Base-by-base conservation (phyloP, 2,113 vertebrate genomes). In the Cheilinus undulatus region DNA sequence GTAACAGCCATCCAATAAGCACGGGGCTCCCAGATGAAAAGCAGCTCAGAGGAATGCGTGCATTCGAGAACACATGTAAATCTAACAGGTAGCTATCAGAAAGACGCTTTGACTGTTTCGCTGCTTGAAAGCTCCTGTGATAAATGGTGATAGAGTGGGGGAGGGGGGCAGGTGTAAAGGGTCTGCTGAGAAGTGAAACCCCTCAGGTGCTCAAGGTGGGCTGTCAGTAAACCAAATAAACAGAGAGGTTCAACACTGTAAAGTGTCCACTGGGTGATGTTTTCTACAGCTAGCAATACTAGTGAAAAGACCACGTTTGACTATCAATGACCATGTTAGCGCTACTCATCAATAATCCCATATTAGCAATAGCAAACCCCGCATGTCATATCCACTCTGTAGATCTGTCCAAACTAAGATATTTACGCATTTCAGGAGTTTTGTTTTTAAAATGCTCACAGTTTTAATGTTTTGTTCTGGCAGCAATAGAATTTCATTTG, bases 21-120 rank as follows among this genome's bases (percentile, higher is more conserved):
- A 30, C 36, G 1, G 19, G 11, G 30, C 30, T 57, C 53, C 45
- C 14, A 28, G 69, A 83, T 83, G 73, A 76, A 77, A 82, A 54
- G 63, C 52, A 50, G 68, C 70, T 73, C 22, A 30, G 76, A 75
- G 69, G 62, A 78, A 76, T 63, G 57, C 23, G 32, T 65, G 73
- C 64, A 49, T 75, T 85, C n/a, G 52, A 73, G 69, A 85, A 84
- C 86, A 75, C 56, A 36, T 84, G 83, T 92, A 89, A 85, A 89
- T 89, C 74, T 74, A 75, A 70, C 60, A 42, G 77, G 80, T 76
- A 69, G 82, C 85, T 63, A 82, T 85, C 78, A 74, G 70, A 14
- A n/a, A 49, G 14, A 15, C 11, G 20, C 57, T 53, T 45, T 56
- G 71, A 83, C 78, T 86, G 54, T 78, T 73, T 69, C 66, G 53